Evolutionary conservation across 2,113 vertebrate species (phyloP).

Genomic region (Meleagris gallopavo): DNA sequence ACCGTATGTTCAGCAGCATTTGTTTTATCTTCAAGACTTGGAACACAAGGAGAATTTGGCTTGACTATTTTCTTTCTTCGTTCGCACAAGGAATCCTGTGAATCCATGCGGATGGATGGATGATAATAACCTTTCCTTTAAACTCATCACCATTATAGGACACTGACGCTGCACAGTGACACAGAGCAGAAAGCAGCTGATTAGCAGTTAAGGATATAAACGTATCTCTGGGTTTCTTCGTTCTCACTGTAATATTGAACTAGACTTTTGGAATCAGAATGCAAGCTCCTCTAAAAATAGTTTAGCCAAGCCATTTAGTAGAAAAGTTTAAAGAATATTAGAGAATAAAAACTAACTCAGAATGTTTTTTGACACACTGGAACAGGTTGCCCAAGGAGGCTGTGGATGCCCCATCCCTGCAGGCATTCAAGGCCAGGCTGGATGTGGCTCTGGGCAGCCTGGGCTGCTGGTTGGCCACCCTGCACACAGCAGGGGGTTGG

Average conservation of each 20-base stretch:
- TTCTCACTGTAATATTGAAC: slow-evolving; percentile 22
- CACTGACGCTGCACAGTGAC: not conserved
- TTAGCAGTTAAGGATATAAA: not conserved
- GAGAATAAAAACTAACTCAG: slow-evolving; percentile 20
- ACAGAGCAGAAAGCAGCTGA: not conserved
- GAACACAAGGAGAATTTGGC: slow-evolving; percentile 70
- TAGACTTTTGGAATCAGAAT: slow-evolving; percentile 31
- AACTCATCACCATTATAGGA: not conserved
- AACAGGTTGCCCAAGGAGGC: no score
- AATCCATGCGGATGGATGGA: slow-evolving; percentile 33
- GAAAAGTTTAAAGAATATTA: slow-evolving; percentile 37
- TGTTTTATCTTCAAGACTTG: slow-evolving; percentile 61
- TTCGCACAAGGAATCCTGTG: slow-evolving; percentile 61
- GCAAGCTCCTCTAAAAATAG: slow-evolving; percentile 51
- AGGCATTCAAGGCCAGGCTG: no score
- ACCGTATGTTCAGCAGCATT: slow-evolving; percentile 74
- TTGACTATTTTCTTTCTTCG: slow-evolving; percentile 62
- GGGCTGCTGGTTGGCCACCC: no score
- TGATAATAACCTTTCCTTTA: slow-evolving; percentile 18
- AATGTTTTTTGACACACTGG: not conserved
- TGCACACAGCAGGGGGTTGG: no score
- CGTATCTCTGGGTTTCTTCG: slow-evolving; percentile 11
- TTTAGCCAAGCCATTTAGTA: slow-evolving; percentile 46
- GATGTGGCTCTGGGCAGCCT: no score
- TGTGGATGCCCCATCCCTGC: no score